Conservation (phyloP, 2,113 vertebrate species). For the Phylloscopus trochilus region DNA sequence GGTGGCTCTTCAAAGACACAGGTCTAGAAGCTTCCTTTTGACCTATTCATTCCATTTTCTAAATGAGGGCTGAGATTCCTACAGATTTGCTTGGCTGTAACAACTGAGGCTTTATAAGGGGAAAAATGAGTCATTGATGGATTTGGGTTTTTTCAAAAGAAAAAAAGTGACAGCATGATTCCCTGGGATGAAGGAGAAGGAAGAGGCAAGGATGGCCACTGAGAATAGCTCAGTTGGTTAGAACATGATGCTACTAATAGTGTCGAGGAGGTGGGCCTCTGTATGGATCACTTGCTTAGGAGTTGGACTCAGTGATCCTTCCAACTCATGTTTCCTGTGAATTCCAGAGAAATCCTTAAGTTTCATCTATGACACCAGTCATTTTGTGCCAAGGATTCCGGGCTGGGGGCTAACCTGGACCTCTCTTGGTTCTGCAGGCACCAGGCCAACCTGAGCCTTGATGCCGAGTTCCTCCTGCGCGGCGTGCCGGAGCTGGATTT, state of each 20-base stretch:
- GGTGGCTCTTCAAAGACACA: not conserved
- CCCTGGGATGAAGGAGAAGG: not conserved
- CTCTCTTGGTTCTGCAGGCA: conserved; percentile 59
- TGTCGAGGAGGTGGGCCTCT: not conserved
- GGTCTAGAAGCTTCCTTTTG: not conserved
- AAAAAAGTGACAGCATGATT: not conserved
- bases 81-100: not conserved
- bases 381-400: not conserved
- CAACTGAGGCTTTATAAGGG: not conserved
- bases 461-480: conserved; percentile 49
- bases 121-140: not conserved
- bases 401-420: not conserved
- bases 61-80: not conserved
- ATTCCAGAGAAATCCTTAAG: not conserved
- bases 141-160: not conserved
- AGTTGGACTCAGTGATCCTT: not conserved
- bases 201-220: not conserved
- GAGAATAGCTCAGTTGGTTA: not conserved
- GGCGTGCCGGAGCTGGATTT: conserved; percentile 66
- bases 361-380: not conserved
- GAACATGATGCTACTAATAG: not conserved
- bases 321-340: not conserved
- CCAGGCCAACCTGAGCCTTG: conserved; percentile 50
- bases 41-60: not conserved
- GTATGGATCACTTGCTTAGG: not conserved